A percentile compares a stretch with the other conserved stretches of the same genome.
These are phyloP conservation scores for Stegostoma tigrinum DNA, from an alignment of 2,113 vertebrate genomes.

Conservation along the genomic window DNA sequence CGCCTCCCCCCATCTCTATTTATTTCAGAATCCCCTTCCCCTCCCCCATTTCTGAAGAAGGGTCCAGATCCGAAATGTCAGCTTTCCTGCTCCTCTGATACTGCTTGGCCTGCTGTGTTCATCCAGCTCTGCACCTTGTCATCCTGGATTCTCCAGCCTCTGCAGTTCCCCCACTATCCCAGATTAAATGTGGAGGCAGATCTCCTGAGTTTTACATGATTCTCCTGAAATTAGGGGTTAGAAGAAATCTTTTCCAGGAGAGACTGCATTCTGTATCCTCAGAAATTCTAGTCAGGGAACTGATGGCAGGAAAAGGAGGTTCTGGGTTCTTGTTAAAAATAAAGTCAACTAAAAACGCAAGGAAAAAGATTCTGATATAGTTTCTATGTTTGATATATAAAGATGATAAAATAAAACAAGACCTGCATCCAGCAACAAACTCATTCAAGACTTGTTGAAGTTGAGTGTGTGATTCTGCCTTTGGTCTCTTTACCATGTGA, in stretches of 20 bases:
- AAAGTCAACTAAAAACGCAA: neutral
- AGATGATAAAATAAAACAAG: neutral
- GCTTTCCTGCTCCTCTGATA: too few species aligned
- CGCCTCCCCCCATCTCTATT: too few species aligned
- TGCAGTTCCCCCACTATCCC: too few species aligned
- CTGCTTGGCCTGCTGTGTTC: too few species aligned
- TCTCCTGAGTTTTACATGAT: neutral
- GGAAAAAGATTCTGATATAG: neutral
- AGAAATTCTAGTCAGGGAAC: neutral
- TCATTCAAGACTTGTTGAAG: conserved; percentile 71
- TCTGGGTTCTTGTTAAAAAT: neutral
- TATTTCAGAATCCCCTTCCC: too few species aligned
- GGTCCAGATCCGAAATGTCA: too few species aligned
- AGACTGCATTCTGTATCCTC: neutral
- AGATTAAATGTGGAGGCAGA: neutral
- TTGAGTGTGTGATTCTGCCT: conserved; percentile 58
- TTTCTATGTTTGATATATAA: neutral
- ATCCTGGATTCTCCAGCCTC: too few species aligned
- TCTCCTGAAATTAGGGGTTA: neutral
- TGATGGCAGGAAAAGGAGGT: neutral
- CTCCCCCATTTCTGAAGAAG: too few species aligned
- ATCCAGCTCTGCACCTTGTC: too few species aligned
- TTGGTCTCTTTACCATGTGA: conserved; percentile 63
- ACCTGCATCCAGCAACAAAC: conserved; percentile 83
- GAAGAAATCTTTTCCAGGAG: neutral